Conservation (phyloP, 2,797 vertebrate genomes). For the Smutsia temminckii region DNA sequence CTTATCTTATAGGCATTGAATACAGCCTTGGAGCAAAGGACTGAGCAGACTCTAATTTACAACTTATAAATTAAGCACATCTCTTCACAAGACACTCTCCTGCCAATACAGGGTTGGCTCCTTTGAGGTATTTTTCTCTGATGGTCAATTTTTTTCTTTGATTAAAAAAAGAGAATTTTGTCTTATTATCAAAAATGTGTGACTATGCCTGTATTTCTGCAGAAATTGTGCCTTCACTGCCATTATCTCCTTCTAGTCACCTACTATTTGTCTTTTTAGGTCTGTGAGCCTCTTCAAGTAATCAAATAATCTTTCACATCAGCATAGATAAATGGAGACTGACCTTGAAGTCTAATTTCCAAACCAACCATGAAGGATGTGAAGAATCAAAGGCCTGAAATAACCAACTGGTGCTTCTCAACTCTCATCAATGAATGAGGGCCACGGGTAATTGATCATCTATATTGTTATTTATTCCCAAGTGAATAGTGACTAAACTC, state of each 20-base stretch:
- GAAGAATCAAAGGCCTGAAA: slow-evolving; percentile 67
- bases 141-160: not conserved
- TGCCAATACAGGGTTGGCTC: not conserved
- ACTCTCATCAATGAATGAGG: slow-evolving; percentile 63
- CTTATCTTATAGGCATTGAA: not conserved
- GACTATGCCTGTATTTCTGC: not conserved
- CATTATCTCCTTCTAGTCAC: slow-evolving; percentile 53
- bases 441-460: slow-evolving; percentile 78
- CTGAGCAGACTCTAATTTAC: not conserved
- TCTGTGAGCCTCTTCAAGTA: slow-evolving; percentile 67
- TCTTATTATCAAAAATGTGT: not conserved
- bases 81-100: not conserved
- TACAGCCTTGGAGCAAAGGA: not conserved
- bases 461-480: slow-evolving; percentile 81
- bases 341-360: slow-evolving; percentile 74
- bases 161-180: not conserved
- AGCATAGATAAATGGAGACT: slow-evolving; percentile 71
- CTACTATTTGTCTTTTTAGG: slow-evolving; percentile 65
- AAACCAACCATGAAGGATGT: slow-evolving; percentile 79
- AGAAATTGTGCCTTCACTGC: slow-evolving; percentile 45
- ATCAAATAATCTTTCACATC: slow-evolving; percentile 74
- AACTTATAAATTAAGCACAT: not conserved
- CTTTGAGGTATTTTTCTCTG: not conserved
- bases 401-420: slow-evolving; percentile 72
- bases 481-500: slow-evolving; percentile 69